Conservation (phyloP, 2,797 vertebrate species). For the Sandelia bainsii region DNA sequence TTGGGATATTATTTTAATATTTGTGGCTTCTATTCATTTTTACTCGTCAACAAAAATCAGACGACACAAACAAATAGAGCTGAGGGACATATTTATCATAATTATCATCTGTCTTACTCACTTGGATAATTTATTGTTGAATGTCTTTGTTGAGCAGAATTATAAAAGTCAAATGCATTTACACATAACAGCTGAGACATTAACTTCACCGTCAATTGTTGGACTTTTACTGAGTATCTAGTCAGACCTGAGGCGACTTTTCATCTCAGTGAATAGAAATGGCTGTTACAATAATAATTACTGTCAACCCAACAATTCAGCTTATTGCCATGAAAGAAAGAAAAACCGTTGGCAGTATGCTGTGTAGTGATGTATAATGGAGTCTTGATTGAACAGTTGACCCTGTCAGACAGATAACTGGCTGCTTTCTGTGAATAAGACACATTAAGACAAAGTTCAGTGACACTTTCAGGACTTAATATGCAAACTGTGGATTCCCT, state of each 20-base stretch:
- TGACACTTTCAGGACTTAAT: constrained; percentile 28
- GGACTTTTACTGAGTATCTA: background rate
- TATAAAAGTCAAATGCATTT: no score
- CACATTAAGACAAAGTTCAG: constrained; percentile 21
- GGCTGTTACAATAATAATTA: background rate
- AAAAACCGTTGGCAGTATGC: background rate
- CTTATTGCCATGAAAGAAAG: background rate
- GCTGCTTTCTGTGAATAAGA: constrained; percentile 22
- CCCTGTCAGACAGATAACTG: constrained; percentile 5
- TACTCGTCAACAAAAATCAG: no score
- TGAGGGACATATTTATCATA: no score
- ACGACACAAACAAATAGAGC: no score
- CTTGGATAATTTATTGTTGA: no score
- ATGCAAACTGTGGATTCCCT: constrained; percentile 39
- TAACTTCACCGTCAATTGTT: no score
- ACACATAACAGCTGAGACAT: no score
- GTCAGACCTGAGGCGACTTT: background rate
- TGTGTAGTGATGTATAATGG: background rate
- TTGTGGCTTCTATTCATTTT: no score
- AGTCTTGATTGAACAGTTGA: background rate
- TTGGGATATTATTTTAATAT: no score
- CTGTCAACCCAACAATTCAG: background rate
- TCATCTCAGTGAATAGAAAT: background rate
- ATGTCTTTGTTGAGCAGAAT: no score
- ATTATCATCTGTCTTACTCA: no score